These are phyloP conservation scores for Samia ricini DNA, from an alignment of 1,140 invertebrate species.

Conservation along the genomic window DNA sequence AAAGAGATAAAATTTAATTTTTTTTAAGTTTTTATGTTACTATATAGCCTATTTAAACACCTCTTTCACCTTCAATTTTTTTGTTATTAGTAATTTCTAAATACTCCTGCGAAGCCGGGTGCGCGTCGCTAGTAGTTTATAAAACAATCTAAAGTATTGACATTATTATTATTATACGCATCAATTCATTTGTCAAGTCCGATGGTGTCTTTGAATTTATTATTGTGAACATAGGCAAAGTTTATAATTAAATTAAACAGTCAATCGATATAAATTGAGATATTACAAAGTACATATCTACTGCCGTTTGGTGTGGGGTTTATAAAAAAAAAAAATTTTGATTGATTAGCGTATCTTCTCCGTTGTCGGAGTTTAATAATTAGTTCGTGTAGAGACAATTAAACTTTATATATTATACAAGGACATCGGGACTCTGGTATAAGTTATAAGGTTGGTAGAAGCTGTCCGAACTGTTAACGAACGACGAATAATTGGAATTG, in stretches of 20 bases:
- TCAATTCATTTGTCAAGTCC: too few relatives aligned
- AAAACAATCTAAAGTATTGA: too few relatives aligned
- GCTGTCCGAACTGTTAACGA: background rate
- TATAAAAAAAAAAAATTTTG: conserved; percentile 13
- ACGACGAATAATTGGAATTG: background rate
- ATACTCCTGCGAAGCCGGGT: too few relatives aligned
- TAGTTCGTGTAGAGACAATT: conserved; percentile 22
- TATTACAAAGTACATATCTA: background rate
- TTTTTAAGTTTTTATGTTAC: too few relatives aligned
- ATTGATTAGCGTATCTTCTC: conserved; percentile 26
- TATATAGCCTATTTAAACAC: too few relatives aligned
- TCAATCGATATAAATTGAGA: background rate
- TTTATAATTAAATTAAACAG: background rate
- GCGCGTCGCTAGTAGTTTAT: too few relatives aligned
- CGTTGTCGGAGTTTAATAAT: conserved; percentile 18
- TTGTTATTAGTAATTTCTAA: too few relatives aligned
- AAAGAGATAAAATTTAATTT: too few relatives aligned
- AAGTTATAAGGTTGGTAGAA: too few relatives aligned
- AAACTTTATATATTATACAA: conserved; percentile 12
- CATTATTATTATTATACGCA: too few relatives aligned
- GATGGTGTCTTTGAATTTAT: too few relatives aligned
- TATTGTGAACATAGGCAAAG: background rate
- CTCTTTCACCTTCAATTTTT: too few relatives aligned
- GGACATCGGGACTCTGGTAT: background rate
- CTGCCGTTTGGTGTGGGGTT: background rate